Evolutionary conservation across 2,113 vertebrate species (phyloP).

Genomic region (Nesogale talazaci): DNA sequence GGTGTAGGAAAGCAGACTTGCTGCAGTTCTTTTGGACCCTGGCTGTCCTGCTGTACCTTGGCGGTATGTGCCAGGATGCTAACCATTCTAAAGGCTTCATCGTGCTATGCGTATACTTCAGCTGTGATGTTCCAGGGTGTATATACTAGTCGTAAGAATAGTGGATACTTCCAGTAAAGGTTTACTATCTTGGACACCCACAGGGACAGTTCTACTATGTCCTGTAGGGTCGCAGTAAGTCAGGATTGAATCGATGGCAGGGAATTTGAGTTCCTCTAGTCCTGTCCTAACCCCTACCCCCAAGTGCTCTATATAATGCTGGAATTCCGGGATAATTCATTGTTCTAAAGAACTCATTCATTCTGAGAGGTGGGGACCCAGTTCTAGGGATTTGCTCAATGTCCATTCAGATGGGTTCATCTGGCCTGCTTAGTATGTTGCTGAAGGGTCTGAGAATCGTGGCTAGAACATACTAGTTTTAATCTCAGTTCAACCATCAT

Average conservation of each 20-base stretch:
- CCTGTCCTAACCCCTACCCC: background rate
- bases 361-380: background rate
- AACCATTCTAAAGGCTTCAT: background rate
- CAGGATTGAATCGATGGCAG: too few species aligned
- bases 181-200: too few species aligned
- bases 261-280: background rate
- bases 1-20: background rate
- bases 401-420: fast-evolving
- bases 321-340: background rate
- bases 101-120: background rate
- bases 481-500: too few species aligned
- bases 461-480: background rate
- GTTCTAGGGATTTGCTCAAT: background rate
- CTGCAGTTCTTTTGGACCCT: background rate
- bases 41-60: background rate
- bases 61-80: fast-evolving
- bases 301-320: background rate
- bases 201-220: too few species aligned
- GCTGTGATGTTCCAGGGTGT: background rate
- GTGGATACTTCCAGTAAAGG: background rate
- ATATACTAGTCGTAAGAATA: background rate
- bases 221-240: too few species aligned
- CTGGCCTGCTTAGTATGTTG: too few species aligned
- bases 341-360: background rate
- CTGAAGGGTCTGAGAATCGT: background rate